Conservation (phyloP, 2,797 vertebrate species). For the Semotilus atromaculatus region DNA sequence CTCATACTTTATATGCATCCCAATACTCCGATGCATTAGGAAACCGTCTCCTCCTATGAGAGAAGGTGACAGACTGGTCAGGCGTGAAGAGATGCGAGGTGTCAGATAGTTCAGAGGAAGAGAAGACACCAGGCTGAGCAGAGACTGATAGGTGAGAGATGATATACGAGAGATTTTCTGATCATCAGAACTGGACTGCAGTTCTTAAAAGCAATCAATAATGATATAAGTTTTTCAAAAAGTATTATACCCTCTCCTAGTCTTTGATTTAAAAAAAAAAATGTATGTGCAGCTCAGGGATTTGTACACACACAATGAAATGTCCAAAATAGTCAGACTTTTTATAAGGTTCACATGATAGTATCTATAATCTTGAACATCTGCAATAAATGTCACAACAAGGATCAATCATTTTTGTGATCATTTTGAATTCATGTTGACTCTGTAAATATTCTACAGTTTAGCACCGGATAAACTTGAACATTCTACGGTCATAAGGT, state of each 20-base stretch:
- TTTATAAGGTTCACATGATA: background rate
- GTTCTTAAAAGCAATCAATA: conserved; percentile 17
- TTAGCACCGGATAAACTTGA: background rate
- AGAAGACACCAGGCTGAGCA: background rate
- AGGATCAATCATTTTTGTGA: background rate
- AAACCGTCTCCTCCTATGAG: background rate
- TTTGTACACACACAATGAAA: background rate
- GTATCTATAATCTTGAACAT: background rate
- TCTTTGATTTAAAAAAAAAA: background rate
- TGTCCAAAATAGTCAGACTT: background rate
- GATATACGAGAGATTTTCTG: conserved; percentile 12
- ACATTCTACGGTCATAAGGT: background rate
- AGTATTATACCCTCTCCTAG: background rate
- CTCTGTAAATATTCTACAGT: background rate
- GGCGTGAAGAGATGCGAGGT: conserved; percentile 26
- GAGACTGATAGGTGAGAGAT: conserved; percentile 33
- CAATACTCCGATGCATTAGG: conserved; percentile 7
- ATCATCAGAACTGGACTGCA: conserved; percentile 11
- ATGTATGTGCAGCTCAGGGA: background rate
- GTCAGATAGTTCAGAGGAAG: conserved; percentile 1
- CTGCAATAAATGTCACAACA: background rate
- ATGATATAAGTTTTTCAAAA: background rate
- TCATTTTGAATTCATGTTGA: background rate
- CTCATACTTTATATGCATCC: background rate
- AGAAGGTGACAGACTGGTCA: conserved; percentile 29